Base-by-base conservation (phyloP, 2,113 vertebrate species). In the Beaufortia kweichowensis region DNA sequence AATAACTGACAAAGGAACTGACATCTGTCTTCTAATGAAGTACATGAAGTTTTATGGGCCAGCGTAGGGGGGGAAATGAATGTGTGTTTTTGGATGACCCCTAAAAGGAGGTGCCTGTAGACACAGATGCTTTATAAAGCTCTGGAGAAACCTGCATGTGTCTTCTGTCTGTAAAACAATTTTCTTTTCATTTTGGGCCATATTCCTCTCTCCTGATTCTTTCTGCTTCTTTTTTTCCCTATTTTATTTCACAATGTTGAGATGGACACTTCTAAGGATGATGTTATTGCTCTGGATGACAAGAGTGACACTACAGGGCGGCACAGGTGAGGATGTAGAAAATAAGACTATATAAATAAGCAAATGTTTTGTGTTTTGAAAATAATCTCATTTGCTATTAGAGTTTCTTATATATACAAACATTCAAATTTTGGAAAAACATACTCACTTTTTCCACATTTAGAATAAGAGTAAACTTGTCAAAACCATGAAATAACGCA, bases 271-370 rank as follows among this genome's bases (percentile, higher is more conserved):
- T 7, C 80, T 91, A 35, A 86, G 79, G 67, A 82, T 86, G 12
- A 71, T 46, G 1, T 70, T 89, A 77, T 35, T 91, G 46, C 83
- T 91, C 12, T 90, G 84, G 83, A 64, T 92, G 80, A 84, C 80
- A 29, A 85, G 82, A 79, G 65, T 68, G 0, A 84, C 79, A 0
- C 77, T 86, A 15, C 83, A 88, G 11, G 64, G 81, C 1, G 80
- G 78, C 59, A 79, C 78, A 76, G 83, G 83, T 85, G 55, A 77
- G 70, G 19, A n/a, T 41, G 33, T 23, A 5, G 14, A 28, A 26
- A 24, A 9, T 82, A 86, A 88, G 76, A 89, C 43, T 31, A 68
- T 50, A 23, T 29, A 88, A 86, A 23, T 78, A 39, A n/a, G n/a
- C n/a, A n/a, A 10, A 39, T 39, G 35, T 39, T 39, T 10, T 2